Conservation (phyloP, 2,113 vertebrate species). For the Perognathus longimembris region DNA sequence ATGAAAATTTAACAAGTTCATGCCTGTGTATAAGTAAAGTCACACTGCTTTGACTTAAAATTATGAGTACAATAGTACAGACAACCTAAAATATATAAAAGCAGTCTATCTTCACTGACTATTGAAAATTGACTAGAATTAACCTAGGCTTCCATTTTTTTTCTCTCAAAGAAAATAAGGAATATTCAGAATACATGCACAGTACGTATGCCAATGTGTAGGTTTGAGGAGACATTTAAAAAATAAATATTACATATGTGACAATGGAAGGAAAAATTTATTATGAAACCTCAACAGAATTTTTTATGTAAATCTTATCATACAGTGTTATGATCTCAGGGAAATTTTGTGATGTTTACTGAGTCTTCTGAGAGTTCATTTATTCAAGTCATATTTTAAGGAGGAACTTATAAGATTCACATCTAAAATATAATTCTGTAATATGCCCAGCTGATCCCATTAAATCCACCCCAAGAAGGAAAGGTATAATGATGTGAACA, state of each 20-base stretch:
- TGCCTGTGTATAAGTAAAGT: constrained; percentile 80
- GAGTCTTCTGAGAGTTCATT: constrained; percentile 74
- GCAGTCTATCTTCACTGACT: constrained; percentile 46
- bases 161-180: constrained; percentile 29
- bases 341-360: constrained; percentile 73
- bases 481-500: constrained; percentile 58
- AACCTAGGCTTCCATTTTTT: background rate
- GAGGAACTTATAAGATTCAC: constrained; percentile 70
- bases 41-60: constrained; percentile 84
- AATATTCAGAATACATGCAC: constrained; percentile 15
- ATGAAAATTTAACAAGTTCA: constrained; percentile 66
- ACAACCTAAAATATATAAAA: constrained; percentile 48
- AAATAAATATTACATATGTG: constrained; percentile 58
- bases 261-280: constrained; percentile 49
- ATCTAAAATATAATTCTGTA: constrained; percentile 68
- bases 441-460: constrained; percentile 66
- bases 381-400: constrained; percentile 73
- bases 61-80: constrained; percentile 83
- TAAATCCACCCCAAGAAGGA: constrained; percentile 53
- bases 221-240: constrained; percentile 30
- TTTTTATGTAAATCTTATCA: constrained; percentile 69
- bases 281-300: constrained; percentile 66
- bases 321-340: constrained; percentile 58
- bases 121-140: constrained; percentile 51
- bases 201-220: background rate